Conservation (phyloP, 2,888 invertebrate species). For the Coleophora flavipennella region DNA sequence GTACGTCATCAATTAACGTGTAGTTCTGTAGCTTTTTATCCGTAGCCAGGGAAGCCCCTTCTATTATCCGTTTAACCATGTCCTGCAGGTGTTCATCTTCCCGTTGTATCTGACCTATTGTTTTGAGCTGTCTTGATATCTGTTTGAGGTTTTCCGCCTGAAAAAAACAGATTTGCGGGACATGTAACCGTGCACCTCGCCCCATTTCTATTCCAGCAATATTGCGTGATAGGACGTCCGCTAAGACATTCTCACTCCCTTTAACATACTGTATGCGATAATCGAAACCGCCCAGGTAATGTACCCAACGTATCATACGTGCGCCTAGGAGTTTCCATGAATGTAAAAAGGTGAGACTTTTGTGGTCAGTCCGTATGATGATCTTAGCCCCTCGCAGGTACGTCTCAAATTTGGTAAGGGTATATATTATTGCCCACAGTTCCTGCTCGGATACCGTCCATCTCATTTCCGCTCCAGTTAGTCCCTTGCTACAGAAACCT, state of each 20-base stretch:
- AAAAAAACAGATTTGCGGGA: slow-evolving; percentile 4
- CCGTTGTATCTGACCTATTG: background rate
- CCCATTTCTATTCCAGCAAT: slow-evolving; percentile 1
- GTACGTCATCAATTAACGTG: no score
- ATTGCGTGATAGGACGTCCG: slow-evolving; percentile 22
- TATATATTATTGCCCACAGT: slow-evolving; percentile 10
- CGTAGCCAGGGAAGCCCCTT: background rate
- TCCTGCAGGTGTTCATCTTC: no score
- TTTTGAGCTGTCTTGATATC: background rate
- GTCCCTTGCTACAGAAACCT: slow-evolving; percentile 17
- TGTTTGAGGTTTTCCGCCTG: background rate
- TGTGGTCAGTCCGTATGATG: slow-evolving; percentile 22
- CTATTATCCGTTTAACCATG: background rate
- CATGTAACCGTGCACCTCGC: background rate
- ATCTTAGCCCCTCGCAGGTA: slow-evolving; percentile 15
- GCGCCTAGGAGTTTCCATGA: slow-evolving; percentile 17
- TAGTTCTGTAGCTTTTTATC: no score
- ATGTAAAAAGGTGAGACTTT: slow-evolving; percentile 19
- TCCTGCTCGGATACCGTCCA: slow-evolving; percentile 23
- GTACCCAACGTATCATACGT: slow-evolving; percentile 20
- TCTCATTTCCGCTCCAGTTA: slow-evolving; percentile 12
- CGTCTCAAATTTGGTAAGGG: slow-evolving; percentile 19
- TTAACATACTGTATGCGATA: slow-evolving; percentile 17
- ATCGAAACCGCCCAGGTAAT: slow-evolving; percentile 19
- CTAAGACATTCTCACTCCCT: slow-evolving; percentile 20